A percentile compares a stretch with the other conserved stretches of the same genome.
These are phyloP conservation scores for Chrysina gloriosa DNA, from an alignment of 2,888 invertebrate species.

Conservation along the genomic window DNA sequence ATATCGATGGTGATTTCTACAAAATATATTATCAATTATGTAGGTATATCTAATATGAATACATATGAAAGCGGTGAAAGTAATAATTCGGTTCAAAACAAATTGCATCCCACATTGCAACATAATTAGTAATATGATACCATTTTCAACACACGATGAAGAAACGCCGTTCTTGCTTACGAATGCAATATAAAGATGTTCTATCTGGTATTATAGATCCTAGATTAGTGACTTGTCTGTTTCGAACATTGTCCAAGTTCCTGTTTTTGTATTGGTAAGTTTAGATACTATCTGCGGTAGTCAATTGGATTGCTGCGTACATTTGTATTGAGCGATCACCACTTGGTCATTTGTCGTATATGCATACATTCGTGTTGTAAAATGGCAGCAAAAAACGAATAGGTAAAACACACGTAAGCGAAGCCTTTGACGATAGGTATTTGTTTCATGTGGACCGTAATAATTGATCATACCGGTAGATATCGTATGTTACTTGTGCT, in stretches of 20 bases:
- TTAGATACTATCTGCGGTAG: constrained; percentile 28
- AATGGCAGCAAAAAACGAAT: constrained; percentile 1
- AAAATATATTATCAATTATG: too few species aligned
- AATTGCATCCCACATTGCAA: too few species aligned
- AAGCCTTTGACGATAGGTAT: constrained; percentile 18
- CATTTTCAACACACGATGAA: too few species aligned
- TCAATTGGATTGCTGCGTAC: constrained; percentile 15
- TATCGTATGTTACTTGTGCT: constrained; percentile 1
- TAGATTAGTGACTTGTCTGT: constrained; percentile 31
- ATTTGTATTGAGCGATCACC: constrained; percentile 23
- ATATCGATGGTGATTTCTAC: too few species aligned
- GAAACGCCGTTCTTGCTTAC: neutral
- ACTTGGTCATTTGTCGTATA: constrained; percentile 8
- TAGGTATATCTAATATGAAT: too few species aligned
- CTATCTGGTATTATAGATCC: constrained; percentile 21
- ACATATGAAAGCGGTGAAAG: too few species aligned
- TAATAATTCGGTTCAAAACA: too few species aligned
- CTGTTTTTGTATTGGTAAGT: constrained; percentile 8
- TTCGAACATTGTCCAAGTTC: constrained; percentile 31
- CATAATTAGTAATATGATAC: too few species aligned
- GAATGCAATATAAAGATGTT: constrained; percentile 8
- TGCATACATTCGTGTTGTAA: neutral
- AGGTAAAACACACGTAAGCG: neutral
- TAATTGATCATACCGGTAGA: constrained; percentile 19
- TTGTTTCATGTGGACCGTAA: constrained; percentile 12